Conservation (phyloP, 1,140 invertebrate species). For the Nasonia giraulti region DNA sequence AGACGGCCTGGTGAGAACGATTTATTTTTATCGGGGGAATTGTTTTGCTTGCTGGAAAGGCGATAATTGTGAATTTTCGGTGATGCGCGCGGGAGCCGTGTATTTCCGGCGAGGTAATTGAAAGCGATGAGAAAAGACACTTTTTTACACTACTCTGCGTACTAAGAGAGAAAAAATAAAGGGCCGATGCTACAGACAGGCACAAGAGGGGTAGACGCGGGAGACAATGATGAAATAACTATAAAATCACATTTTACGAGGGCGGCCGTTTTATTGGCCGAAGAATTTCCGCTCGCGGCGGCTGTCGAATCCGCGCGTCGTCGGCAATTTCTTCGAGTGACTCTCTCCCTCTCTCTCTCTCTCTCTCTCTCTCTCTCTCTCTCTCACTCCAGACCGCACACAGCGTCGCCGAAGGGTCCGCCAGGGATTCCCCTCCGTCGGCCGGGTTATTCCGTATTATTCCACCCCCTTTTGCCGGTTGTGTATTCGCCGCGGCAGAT, state of each 20-base stretch:
- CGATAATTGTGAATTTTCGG: slow-evolving; percentile 41
- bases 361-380: too few relatives aligned
- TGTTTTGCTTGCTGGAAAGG: slow-evolving; percentile 46
- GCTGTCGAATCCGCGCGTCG: slow-evolving; percentile 47
- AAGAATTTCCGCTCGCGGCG: slow-evolving; percentile 45
- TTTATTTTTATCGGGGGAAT: slow-evolving; percentile 45
- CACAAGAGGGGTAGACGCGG: too few relatives aligned
- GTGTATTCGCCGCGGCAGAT: slow-evolving; percentile 6
- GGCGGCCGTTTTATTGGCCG: slow-evolving; percentile 58
- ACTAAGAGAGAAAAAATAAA: background rate
- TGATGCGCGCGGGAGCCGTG: background rate
- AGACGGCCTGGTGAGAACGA: background rate
- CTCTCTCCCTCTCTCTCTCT: too few relatives aligned
- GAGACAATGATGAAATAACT: slow-evolving; percentile 63
- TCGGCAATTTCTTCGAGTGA: slow-evolving; percentile 45
- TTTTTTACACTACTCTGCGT: too few relatives aligned
- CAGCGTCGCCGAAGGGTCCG: slow-evolving; percentile 17
- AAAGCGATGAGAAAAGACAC: background rate
- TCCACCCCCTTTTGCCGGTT: slow-evolving; percentile 11
- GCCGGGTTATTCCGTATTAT: background rate
- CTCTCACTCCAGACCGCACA: background rate
- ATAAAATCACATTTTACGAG: slow-evolving; percentile 63
- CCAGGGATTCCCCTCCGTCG: slow-evolving; percentile 16
- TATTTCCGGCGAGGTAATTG: slow-evolving; percentile 11
- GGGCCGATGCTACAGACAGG: background rate